Percentiles rank a stretch among this genome's conserved stretches.
These are phyloP conservation scores for Adrianichthys oophorus DNA, from an alignment of 2,797 vertebrate species.

Conservation along the genomic window DNA sequence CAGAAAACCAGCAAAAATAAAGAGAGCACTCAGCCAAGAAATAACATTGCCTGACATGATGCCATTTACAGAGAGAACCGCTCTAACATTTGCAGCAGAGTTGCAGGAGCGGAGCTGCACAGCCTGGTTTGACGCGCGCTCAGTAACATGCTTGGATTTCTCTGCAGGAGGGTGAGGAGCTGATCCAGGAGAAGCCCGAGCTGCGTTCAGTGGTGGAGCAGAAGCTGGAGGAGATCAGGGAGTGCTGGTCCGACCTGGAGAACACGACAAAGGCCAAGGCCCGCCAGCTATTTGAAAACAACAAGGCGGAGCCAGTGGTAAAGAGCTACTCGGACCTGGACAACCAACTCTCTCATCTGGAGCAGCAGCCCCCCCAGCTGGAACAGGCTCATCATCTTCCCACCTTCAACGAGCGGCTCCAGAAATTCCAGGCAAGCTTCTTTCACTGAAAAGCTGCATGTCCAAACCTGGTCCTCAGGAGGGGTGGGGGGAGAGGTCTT, in stretches of 20 bases:
- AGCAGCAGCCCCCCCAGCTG: conserved; percentile 84
- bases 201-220: conserved; percentile 80
- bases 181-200: conserved; percentile 87
- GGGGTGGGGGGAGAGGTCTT: background rate
- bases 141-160: background rate
- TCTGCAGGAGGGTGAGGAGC: conserved; percentile 85
- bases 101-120: background rate
- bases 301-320: conserved; percentile 85
- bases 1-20: conserved; percentile 11
- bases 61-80: conserved; percentile 4
- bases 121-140: background rate
- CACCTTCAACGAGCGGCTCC: conserved; percentile 78
- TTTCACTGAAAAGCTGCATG: background rate
- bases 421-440: conserved; percentile 75
- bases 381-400: conserved; percentile 87
- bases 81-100: background rate
- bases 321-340: conserved; percentile 87
- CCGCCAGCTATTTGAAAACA: conserved; percentile 89
- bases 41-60: conserved; percentile 20
- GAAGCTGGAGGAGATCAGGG: conserved; percentile 83
- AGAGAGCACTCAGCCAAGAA: conserved; percentile 42
- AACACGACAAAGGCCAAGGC: conserved; percentile 89
- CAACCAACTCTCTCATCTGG: conserved; percentile 84
- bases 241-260: conserved; percentile 89
- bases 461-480: background rate